phyloP scores from a whole-genome alignment of 2,888 invertebrate genomes.

The Melinaea menophilus region DNA sequence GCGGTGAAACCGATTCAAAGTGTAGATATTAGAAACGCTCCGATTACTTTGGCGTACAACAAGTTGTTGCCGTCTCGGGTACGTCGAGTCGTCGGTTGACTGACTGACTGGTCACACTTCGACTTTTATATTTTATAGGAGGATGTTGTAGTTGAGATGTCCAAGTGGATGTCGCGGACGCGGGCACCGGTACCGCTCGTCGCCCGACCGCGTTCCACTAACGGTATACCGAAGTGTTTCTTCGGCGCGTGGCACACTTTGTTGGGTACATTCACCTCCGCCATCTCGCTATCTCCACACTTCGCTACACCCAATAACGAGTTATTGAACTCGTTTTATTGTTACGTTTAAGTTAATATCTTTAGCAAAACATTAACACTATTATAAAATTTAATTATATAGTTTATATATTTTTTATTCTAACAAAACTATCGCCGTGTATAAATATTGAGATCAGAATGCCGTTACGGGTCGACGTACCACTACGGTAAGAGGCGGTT shows the following conservation, averaged over 20 bases:
- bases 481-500: slow-evolving; percentile 36
- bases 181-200: slow-evolving; percentile 60
- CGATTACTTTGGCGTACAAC: slow-evolving; percentile 66
- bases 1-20: slow-evolving; percentile 76
- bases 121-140: neutral
- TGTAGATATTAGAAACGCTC: slow-evolving; percentile 78
- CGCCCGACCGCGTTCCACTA: slow-evolving; percentile 76
- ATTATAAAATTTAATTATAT: no score
- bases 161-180: slow-evolving; percentile 44
- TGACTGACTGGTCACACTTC: no score
- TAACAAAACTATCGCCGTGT: slow-evolving; percentile 3
- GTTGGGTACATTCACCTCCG: slow-evolving; percentile 74
- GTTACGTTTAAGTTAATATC: no score
- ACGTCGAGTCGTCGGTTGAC: slow-evolving; percentile 2
- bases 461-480: slow-evolving; percentile 52
- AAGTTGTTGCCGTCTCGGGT: slow-evolving; percentile 13
- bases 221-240: slow-evolving; percentile 76
- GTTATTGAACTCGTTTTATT: no score
- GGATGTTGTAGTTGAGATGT: neutral
- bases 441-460: slow-evolving; percentile 54
- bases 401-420: no score
- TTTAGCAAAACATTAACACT: no score
- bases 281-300: slow-evolving; percentile 46
- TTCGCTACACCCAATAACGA: neutral
- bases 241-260: slow-evolving; percentile 74